These are phyloP conservation scores for Microplitis demolitor DNA, from an alignment of 1,140 invertebrate genomes.

Conservation along the genomic window DNA sequence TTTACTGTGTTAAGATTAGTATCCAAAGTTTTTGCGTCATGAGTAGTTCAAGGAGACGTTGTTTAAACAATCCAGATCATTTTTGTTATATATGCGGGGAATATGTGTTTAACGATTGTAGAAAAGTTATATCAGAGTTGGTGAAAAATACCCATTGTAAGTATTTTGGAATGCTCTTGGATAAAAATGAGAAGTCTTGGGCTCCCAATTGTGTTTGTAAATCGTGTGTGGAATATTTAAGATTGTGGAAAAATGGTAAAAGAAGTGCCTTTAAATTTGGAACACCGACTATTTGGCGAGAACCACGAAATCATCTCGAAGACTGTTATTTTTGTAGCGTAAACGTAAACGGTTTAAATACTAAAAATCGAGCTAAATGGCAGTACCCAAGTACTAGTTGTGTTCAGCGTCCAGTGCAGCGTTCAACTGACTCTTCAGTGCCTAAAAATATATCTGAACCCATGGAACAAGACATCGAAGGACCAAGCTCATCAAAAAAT, in stretches of 20 bases:
- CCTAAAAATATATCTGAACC: too few relatives aligned
- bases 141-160: constrained; percentile 13
- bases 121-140: constrained; percentile 18
- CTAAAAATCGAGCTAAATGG: too few relatives aligned
- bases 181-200: constrained; percentile 33
- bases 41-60: too few relatives aligned
- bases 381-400: too few relatives aligned
- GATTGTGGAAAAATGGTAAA: constrained; percentile 31
- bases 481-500: too few relatives aligned
- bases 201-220: constrained; percentile 32
- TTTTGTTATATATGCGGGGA: constrained; percentile 20
- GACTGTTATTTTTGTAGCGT: constrained; percentile 38
- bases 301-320: constrained; percentile 32
- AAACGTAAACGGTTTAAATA: constrained; percentile 25
- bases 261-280: not conserved
- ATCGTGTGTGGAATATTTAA: constrained; percentile 26
- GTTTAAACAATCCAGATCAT: too few relatives aligned
- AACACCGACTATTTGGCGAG: not conserved
- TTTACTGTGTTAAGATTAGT: too few relatives aligned
- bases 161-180: constrained; percentile 17
- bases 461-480: too few relatives aligned
- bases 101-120: constrained; percentile 10
- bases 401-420: too few relatives aligned
- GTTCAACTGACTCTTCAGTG: too few relatives aligned
- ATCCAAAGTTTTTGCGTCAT: too few relatives aligned